Conservation (phyloP, 2,888 invertebrate genomes). For the Epinotia bilunana region DNA sequence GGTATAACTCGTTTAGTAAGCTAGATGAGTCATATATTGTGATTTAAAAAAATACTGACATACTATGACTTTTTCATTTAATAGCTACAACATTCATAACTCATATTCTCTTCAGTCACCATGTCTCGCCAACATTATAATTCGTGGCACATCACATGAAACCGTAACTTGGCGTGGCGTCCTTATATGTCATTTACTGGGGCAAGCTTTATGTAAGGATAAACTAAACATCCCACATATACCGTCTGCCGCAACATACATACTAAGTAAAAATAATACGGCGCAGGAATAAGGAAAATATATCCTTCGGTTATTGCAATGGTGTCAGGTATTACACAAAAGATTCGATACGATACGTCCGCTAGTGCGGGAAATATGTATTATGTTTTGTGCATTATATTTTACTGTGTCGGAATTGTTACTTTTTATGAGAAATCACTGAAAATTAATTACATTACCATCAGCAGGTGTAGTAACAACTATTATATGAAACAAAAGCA, state of each 20-base stretch:
- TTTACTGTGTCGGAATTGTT: background rate
- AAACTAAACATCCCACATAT: slow-evolving; percentile 6
- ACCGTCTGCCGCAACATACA: slow-evolving; percentile 21
- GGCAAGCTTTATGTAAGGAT: slow-evolving; percentile 24
- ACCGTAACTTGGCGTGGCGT: slow-evolving; percentile 12
- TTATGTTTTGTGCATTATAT: slow-evolving; percentile 3
- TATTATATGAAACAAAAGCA: too few relatives aligned
- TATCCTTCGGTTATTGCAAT: slow-evolving; percentile 24
- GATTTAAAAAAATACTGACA: too few relatives aligned
- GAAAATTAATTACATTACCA: too few relatives aligned
- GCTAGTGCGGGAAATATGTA: background rate
- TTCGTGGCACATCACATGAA: slow-evolving; percentile 23
- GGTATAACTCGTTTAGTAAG: too few relatives aligned
- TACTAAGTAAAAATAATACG: slow-evolving; percentile 36
- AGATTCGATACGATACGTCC: slow-evolving; percentile 25
- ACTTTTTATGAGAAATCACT: background rate
- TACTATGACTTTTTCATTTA: too few relatives aligned
- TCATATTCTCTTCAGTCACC: background rate
- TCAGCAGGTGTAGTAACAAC: too few relatives aligned
- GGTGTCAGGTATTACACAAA: slow-evolving; percentile 19
- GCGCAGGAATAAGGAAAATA: slow-evolving; percentile 37
- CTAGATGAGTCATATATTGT: too few relatives aligned
- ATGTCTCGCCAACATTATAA: slow-evolving; percentile 25
- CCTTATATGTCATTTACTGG: slow-evolving; percentile 21
- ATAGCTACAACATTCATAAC: too few relatives aligned